phyloP scores from a whole-genome alignment of 2,888 invertebrate genomes.

The Muschampia plurimacula region DNA sequence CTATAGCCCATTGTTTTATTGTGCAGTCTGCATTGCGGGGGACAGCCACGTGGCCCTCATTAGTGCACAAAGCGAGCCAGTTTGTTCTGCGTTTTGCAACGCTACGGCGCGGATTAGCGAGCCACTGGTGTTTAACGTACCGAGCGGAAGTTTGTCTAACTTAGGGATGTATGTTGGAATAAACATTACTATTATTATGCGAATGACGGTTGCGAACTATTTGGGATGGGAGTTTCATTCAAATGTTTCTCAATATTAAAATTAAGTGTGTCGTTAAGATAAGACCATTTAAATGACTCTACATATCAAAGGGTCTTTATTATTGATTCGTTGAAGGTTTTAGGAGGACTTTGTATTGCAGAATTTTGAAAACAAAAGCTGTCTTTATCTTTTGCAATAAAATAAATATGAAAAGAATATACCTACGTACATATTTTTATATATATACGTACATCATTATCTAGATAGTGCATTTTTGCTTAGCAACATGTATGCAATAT shows the following conservation, averaged over 20 bases:
- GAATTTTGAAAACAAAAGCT: too few species aligned
- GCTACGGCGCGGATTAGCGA: conserved; percentile 78
- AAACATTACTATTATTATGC: conserved; percentile 38
- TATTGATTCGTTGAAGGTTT: too few species aligned
- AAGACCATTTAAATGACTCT: too few species aligned
- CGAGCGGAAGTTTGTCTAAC: conserved; percentile 70
- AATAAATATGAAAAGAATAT: too few species aligned
- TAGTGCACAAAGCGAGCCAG: conserved; percentile 82
- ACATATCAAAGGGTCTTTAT: too few species aligned
- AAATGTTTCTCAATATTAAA: not conserved
- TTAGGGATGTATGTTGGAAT: conserved; percentile 42
- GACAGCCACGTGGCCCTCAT: conserved; percentile 84
- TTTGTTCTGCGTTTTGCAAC: conserved; percentile 82
- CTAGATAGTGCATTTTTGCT: not conserved
- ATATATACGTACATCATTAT: too few species aligned
- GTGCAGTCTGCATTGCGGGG: conserved; percentile 84
- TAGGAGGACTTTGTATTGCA: too few species aligned
- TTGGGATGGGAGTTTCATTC: not conserved
- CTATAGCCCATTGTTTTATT: conserved; percentile 82
- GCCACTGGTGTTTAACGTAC: conserved; percentile 75
- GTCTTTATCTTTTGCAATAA: too few species aligned
- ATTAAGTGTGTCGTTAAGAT: not conserved
- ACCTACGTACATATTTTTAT: too few species aligned
- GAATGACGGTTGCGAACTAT: conserved; percentile 44
- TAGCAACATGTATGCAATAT: not conserved